phyloP scores from a whole-genome alignment of 2,888 invertebrate species.

The Ophion obscuratus region DNA sequence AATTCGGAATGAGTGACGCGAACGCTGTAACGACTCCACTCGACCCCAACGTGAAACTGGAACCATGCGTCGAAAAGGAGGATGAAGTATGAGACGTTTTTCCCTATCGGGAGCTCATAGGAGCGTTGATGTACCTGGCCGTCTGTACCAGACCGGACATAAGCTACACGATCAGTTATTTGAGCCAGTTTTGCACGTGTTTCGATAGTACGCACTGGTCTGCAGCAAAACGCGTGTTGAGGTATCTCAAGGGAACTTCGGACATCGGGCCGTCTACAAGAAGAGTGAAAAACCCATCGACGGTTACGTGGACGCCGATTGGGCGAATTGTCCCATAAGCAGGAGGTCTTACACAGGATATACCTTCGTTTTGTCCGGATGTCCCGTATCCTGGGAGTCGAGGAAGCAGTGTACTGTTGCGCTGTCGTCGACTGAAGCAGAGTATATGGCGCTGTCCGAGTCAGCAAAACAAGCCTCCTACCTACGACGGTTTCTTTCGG shows the following conservation, averaged over 20 bases:
- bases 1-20: constrained; percentile 60
- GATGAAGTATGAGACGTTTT: neutral
- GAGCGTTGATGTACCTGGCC: constrained; percentile 53
- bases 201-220: constrained; percentile 68
- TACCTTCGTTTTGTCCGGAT: constrained; percentile 53
- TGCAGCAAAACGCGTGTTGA: constrained; percentile 68
- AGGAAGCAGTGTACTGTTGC: constrained; percentile 58
- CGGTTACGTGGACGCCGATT: constrained; percentile 70
- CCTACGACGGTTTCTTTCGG: constrained; percentile 37
- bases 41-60: constrained; percentile 48
- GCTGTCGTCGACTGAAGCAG: too few relatives aligned
- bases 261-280: constrained; percentile 59
- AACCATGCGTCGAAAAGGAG: neutral
- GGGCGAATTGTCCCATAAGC: constrained; percentile 62
- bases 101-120: constrained; percentile 47
- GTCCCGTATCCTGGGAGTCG: constrained; percentile 57
- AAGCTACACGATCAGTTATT: constrained; percentile 14
- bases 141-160: constrained; percentile 35
- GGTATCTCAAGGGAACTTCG: constrained; percentile 68
- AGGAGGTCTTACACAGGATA: constrained; percentile 69
- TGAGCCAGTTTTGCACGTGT: constrained; percentile 57
- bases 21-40: constrained; percentile 62
- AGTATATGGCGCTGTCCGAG: constrained; percentile 29
- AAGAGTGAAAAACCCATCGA: constrained; percentile 32
- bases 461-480: constrained; percentile 55